Percentiles rank a stretch among this genome's conserved stretches.
Evolutionary conservation across 2,888 invertebrate genomes (phyloP).

Genomic region (Drosophila recens): DNA sequence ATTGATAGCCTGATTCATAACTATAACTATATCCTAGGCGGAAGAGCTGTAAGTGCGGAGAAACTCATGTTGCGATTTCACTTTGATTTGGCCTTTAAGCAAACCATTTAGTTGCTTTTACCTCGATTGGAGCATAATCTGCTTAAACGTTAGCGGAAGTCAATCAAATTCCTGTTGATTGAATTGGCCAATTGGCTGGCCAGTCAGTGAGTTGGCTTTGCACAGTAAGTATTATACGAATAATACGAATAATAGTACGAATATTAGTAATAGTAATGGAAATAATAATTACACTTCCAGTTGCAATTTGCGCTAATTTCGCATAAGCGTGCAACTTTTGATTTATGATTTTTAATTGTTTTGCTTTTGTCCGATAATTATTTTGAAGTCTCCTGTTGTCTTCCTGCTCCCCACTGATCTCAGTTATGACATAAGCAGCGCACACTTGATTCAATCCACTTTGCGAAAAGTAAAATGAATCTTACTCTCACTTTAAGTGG

Average conservation of each 20-base stretch:
- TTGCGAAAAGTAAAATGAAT: slow-evolving; percentile 70
- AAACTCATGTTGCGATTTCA: slow-evolving; percentile 52
- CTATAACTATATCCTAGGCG: slow-evolving; percentile 5
- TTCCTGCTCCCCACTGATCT: slow-evolving; percentile 2
- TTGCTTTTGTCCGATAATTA: slow-evolving; percentile 50
- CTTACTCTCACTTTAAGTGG: slow-evolving; percentile 69
- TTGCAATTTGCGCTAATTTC: slow-evolving; percentile 58
- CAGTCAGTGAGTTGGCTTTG: slow-evolving; percentile 26
- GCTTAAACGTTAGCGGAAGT: slow-evolving; percentile 69
- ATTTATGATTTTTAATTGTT: slow-evolving; percentile 60
- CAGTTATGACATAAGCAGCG: slow-evolving; percentile 63
- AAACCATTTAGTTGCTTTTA: slow-evolving; percentile 44
- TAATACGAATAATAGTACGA: slow-evolving; percentile 5
- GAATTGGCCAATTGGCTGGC: slow-evolving; percentile 22
- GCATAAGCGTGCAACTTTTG: slow-evolving; percentile 49
- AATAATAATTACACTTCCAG: slow-evolving; percentile 59
- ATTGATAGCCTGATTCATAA: neutral
- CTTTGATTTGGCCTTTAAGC: slow-evolving; percentile 45
- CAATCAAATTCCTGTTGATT: slow-evolving; percentile 53
- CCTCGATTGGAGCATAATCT: slow-evolving; percentile 50
- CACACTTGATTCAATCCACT: slow-evolving; percentile 31
- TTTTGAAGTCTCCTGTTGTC: slow-evolving; percentile 17
- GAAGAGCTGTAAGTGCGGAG: slow-evolving; percentile 23
- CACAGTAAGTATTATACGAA: slow-evolving; percentile 23
- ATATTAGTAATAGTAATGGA: slow-evolving; percentile 12